These are phyloP conservation scores for Palythoa caribaeorum DNA, from an alignment of 92 coral and sea anemone genomes.

Conservation along the genomic window DNA sequence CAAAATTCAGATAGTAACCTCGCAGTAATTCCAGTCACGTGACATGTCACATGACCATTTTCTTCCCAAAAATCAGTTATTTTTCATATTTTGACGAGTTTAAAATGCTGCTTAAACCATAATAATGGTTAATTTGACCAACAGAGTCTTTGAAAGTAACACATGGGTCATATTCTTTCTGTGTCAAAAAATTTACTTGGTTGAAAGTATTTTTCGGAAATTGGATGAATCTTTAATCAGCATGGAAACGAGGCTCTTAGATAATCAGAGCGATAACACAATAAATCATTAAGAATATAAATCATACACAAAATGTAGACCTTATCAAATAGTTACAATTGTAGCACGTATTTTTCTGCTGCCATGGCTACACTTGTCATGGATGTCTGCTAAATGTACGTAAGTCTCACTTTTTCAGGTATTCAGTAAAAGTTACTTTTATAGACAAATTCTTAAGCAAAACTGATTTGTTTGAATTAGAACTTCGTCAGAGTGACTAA, in stretches of 20 bases:
- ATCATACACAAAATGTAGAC: slow-evolving; percentile 22
- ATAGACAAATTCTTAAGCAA: slow-evolving; percentile 15
- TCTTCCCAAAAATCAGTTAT: no score
- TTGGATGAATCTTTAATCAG: neutral
- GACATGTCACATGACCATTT: neutral
- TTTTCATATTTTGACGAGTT: neutral
- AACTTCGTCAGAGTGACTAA: slow-evolving; percentile 17
- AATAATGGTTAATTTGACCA: neutral
- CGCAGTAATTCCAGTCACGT: slow-evolving; percentile 4
- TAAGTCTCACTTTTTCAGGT: slow-evolving; percentile 5
- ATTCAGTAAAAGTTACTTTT: slow-evolving; percentile 10
- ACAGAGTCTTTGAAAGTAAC: no score
- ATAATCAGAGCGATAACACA: neutral
- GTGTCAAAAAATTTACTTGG: neutral
- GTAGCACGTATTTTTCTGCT: slow-evolving; percentile 13
- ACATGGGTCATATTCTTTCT: no score
- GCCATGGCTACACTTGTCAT: slow-evolving; percentile 16
- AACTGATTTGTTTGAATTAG: slow-evolving; percentile 15
- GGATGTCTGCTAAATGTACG: slow-evolving; percentile 3
- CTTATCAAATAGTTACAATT: slow-evolving; percentile 13
- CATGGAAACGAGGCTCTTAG: slow-evolving; percentile 22
- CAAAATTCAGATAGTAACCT: slow-evolving; percentile 8
- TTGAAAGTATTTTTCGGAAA: neutral
- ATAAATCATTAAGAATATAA: slow-evolving; percentile 19
- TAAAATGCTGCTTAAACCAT: slow-evolving; percentile 3